Evolutionary conservation across 2,888 invertebrate genomes (phyloP).

Genomic region (Willowsia nigromaculata): DNA sequence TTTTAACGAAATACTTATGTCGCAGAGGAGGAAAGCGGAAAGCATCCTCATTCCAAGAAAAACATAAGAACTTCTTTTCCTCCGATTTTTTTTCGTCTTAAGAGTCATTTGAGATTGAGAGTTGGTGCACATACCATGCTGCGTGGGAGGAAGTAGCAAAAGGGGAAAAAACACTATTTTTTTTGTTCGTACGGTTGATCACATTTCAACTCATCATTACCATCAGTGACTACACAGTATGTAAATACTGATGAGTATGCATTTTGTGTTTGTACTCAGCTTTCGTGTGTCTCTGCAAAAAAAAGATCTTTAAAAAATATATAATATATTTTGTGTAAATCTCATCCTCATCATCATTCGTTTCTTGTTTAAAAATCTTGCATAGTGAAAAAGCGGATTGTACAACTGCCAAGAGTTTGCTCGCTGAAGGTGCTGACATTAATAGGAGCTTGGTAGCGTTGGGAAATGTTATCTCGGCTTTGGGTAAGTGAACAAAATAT

Average conservation of each 20-base stretch:
- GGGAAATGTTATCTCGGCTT: conserved; percentile 89
- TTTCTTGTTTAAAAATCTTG: not conserved
- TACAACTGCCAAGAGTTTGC: conserved; percentile 79
- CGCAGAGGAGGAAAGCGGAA: not conserved
- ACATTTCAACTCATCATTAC: conserved; percentile 34
- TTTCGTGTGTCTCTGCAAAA: not conserved
- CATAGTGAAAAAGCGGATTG: conserved; percentile 78
- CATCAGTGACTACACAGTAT: not conserved
- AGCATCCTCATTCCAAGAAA: not conserved
- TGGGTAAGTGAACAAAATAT: conserved; percentile 82
- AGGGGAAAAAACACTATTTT: conserved; percentile 11
- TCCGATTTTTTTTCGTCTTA: not conserved
- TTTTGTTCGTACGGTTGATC: conserved; percentile 18
- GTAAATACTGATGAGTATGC: not conserved
- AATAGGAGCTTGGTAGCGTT: conserved; percentile 90
- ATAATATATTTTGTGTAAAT: not conserved
- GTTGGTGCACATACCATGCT: not conserved
- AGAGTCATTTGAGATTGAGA: not conserved
- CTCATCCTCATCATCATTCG: not conserved
- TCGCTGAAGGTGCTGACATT: conserved; percentile 85
- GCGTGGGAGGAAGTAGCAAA: not conserved
- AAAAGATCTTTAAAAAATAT: not conserved
- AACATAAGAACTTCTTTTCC: not conserved
- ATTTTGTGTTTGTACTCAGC: not conserved
- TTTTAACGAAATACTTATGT: not conserved